phyloP scores from a whole-genome alignment of 2,113 vertebrate species.

The Muntiacus muntjak region DNA sequence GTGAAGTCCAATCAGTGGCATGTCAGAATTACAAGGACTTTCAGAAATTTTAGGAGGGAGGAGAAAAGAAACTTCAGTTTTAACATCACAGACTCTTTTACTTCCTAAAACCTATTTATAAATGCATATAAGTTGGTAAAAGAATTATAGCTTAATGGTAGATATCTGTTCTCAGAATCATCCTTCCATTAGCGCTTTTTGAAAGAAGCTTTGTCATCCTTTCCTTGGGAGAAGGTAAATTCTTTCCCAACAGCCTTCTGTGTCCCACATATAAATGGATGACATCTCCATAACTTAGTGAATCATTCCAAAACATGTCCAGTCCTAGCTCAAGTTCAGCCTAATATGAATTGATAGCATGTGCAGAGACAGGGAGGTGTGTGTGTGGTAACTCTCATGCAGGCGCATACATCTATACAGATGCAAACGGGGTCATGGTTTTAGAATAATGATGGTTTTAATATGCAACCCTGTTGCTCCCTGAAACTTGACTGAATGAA shows the following conservation, averaged over 20 bases:
- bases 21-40: not conserved
- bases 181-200: not conserved
- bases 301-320: not conserved
- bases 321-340: not conserved
- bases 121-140: not conserved
- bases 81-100: not conserved
- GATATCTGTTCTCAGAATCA: not conserved
- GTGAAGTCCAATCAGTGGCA: not conserved
- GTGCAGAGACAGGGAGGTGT: not conserved
- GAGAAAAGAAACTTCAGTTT: not conserved
- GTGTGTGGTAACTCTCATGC: not conserved
- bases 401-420: not conserved
- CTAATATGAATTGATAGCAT: not conserved
- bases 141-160: not conserved
- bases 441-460: not conserved
- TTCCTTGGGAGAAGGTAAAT: not conserved
- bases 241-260: not conserved
- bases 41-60: not conserved
- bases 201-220: not conserved
- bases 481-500: slow-evolving; percentile 26
- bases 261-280: not conserved
- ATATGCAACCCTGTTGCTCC: not conserved
- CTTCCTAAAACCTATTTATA: not conserved
- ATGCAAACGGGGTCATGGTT: not conserved
- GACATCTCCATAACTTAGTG: not conserved